These are phyloP conservation scores for Meriones unguiculatus DNA, from an alignment of 2,113 vertebrate species.

Conservation along the genomic window DNA sequence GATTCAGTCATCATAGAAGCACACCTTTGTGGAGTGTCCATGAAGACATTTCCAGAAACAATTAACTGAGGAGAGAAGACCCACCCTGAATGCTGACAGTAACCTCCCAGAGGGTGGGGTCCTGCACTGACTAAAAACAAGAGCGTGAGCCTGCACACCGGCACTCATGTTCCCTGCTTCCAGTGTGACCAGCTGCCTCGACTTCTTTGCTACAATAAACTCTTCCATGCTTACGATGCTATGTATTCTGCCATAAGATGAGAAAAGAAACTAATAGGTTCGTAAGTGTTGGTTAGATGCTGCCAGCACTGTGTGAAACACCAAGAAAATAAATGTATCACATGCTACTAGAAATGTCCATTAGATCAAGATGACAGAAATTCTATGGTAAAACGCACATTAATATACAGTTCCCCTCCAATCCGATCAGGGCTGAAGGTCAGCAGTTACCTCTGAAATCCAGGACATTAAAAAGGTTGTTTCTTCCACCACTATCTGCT, in stretches of 20 bases:
- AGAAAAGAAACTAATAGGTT: not conserved
- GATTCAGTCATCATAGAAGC: not conserved
- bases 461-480: slow-evolving; percentile 23
- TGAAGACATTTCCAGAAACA: not conserved
- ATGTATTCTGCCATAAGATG: not conserved
- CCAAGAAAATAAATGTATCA: slow-evolving; percentile 6
- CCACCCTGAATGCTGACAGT: not conserved
- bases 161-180: not conserved
- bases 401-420: not conserved
- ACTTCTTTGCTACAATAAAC: not conserved
- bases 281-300: not conserved
- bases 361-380: slow-evolving; percentile 51
- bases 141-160: not conserved
- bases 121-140: not conserved
- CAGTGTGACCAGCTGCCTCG: not conserved
- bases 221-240: not conserved
- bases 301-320: slow-evolving; percentile 52
- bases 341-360: slow-evolving; percentile 21
- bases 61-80: not conserved
- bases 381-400: slow-evolving; percentile 2
- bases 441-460: slow-evolving; percentile 41
- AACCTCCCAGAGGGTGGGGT: not conserved
- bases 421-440: not conserved
- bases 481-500: not conserved
- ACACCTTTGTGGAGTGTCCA: not conserved